A percentile compares a stretch with the other conserved stretches of the same genome.
Conservation (phyloP, 2,113 vertebrate species). For the Pithys albifrons region DNA sequence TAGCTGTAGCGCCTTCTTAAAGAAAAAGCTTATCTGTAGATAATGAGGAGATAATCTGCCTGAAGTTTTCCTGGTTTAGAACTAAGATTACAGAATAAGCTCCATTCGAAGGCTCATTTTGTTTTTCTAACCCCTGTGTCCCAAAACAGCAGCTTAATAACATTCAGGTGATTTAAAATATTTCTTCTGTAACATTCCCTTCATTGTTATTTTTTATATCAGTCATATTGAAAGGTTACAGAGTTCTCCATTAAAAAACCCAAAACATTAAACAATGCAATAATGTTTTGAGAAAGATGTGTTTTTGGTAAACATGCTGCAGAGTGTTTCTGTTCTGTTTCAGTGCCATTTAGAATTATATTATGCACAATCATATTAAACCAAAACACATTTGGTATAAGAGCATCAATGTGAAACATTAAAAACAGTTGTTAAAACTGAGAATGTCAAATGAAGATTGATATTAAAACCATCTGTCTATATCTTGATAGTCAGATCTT, state of each 20-base stretch:
- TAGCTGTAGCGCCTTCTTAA: not conserved
- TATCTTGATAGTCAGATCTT: not conserved
- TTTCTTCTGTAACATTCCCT: not conserved
- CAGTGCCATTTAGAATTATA: not conserved
- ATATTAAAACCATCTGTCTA: not conserved
- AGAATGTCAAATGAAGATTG: not conserved
- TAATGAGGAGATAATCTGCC: not conserved
- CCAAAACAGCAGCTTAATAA: not conserved
- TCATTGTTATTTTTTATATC: not conserved
- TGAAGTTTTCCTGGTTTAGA: not conserved
- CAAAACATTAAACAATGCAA: not conserved
- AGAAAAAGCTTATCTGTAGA: not conserved
- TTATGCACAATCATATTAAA: not conserved
- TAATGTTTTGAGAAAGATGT: not conserved
- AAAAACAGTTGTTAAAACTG: not conserved
- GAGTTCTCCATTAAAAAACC: not conserved
- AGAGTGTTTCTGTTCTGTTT: not conserved
- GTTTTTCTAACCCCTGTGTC: not conserved
- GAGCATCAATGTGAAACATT: not conserved
- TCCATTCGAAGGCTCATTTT: not conserved
- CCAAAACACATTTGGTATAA: not conserved
- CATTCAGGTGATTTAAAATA: not conserved
- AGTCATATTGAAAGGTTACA: not conserved
- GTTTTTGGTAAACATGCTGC: not conserved
- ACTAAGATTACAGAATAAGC: not conserved